Base-by-base conservation (phyloP, 2,797 vertebrate species). In the Antrozous pallidus region DNA sequence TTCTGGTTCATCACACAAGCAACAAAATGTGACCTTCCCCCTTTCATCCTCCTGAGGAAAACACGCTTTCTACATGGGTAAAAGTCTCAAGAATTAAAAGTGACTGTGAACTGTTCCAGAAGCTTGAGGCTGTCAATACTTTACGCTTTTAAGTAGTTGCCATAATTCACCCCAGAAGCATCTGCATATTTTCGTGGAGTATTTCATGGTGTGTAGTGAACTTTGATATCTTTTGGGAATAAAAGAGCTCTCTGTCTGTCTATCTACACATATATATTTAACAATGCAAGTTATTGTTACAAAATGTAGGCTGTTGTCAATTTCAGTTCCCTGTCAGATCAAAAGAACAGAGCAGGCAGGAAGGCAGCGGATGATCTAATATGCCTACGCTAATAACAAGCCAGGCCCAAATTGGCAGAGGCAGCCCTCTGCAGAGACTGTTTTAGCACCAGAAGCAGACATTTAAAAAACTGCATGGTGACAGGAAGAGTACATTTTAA, bases 211-310 rank as follows among this genome's bases (percentile, higher is more conserved):
- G 81, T 92, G 85, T 84, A 89, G 71, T 96, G 93, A 96, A 97
- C 90, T 96, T 97, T 95, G 95, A 83, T 95, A 96, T 97, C 93
- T 95, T 94, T 75, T 5, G 74, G 87, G 85, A 91, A 97, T 96
- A 95, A 96, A 97, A 95, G 94, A 96, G 94, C 93, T 94, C 70
- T 54, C 91, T 91, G 73, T 94, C 94, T 96, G 79, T 95, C 96
- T 88, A 90, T 94, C 96, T 94, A 93, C 92, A 95, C 88, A 88
- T 92, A 97, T 95, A 94, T 95, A 97, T 95, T 95, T 96, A 97
- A 97, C 96, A 96, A 97, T 94, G 94, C 93, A 82, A 91, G 96
- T 96, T 96, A 97, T 95, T 97, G 97, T 97, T 96, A 96, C 87
- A 94, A 96, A 97, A 96, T 95, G 96, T 94, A 95, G 93, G 95